A percentile compares a stretch with the other conserved stretches of the same genome.
Evolutionary conservation across 2,888 invertebrate genomes (phyloP).

Genomic region (Tortrix viridana): DNA sequence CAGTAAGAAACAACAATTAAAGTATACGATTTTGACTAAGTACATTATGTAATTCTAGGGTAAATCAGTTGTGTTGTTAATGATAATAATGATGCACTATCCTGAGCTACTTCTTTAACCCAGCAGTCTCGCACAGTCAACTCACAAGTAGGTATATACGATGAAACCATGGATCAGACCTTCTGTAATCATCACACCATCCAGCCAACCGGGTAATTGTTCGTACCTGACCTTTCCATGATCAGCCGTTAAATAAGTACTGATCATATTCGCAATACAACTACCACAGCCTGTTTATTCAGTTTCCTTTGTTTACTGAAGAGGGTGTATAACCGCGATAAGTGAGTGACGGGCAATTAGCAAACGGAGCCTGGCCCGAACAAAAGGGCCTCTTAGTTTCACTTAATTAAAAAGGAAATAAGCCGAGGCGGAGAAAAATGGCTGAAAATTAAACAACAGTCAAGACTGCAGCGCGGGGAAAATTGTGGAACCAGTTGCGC

Average conservation of each 20-base stretch:
- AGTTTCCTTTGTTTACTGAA: conserved; percentile 55
- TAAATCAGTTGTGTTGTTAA: too few species aligned
- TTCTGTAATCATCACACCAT: too few species aligned
- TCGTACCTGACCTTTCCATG: neutral
- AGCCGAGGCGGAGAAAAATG: conserved; percentile 59
- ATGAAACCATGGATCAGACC: too few species aligned
- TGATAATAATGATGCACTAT: too few species aligned
- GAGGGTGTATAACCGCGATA: conserved; percentile 65
- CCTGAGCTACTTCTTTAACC: too few species aligned
- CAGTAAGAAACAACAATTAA: too few species aligned
- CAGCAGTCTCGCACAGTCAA: too few species aligned
- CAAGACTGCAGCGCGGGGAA: conserved; percentile 23
- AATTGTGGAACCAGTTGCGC: conserved; percentile 20
- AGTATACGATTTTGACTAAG: too few species aligned
- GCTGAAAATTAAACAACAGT: conserved; percentile 48
- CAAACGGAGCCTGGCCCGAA: conserved; percentile 57
- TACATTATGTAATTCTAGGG: too few species aligned
- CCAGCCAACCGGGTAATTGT: neutral
- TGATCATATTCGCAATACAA: conserved; percentile 1
- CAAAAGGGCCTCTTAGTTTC: conserved; percentile 73
- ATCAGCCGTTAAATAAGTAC: neutral
- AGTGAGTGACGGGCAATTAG: conserved; percentile 78
- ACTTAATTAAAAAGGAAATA: conserved; percentile 74
- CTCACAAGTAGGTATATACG: too few species aligned
- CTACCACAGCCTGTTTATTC: conserved; percentile 36